Percentiles rank a stretch among this genome's conserved stretches.
These are phyloP conservation scores for Phlogophora meticulosa DNA, from an alignment of 2,888 invertebrate species.

Conservation along the genomic window DNA sequence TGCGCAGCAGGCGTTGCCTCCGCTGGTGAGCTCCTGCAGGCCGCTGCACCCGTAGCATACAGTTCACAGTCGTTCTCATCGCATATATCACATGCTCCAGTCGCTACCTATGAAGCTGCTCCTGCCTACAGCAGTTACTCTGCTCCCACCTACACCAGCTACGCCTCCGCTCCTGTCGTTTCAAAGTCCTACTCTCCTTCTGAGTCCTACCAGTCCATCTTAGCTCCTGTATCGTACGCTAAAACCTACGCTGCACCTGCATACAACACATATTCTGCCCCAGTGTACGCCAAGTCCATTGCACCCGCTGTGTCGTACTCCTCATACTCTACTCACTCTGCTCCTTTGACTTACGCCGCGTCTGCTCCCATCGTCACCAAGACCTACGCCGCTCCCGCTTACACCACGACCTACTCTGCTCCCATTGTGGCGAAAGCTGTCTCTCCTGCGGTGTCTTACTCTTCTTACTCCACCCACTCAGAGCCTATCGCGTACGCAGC, in stretches of 20 bases:
- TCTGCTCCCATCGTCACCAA: slow-evolving; percentile 79
- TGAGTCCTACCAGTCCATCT: slow-evolving; percentile 73
- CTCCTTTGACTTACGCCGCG: slow-evolving; percentile 69
- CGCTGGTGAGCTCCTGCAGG: slow-evolving; percentile 90
- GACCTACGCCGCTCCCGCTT: slow-evolving; percentile 63
- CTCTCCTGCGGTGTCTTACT: slow-evolving; percentile 58
- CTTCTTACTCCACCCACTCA: slow-evolving; percentile 64
- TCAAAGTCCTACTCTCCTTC: slow-evolving; percentile 76
- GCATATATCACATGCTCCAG: slow-evolving; percentile 61
- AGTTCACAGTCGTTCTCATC: slow-evolving; percentile 62
- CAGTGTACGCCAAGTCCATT: slow-evolving; percentile 79
- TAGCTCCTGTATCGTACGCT: slow-evolving; percentile 78
- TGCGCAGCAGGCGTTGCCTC: slow-evolving; percentile 91
- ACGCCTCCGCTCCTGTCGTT: slow-evolving; percentile 81
- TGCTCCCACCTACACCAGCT: slow-evolving; percentile 75
- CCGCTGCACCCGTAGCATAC: slow-evolving; percentile 79
- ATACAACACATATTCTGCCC: slow-evolving; percentile 73
- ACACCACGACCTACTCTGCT: slow-evolving; percentile 77
- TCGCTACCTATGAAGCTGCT: slow-evolving; percentile 39
- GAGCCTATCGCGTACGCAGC: slow-evolving; percentile 76
- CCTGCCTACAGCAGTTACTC: slow-evolving; percentile 76
- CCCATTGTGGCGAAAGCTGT: slow-evolving; percentile 65
- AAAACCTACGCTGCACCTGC: slow-evolving; percentile 70
- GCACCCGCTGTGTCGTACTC: slow-evolving; percentile 76
- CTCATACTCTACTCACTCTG: slow-evolving; percentile 82